phyloP scores from a whole-genome alignment of 2,113 vertebrate genomes.

The Ammodytes marinus region DNA sequence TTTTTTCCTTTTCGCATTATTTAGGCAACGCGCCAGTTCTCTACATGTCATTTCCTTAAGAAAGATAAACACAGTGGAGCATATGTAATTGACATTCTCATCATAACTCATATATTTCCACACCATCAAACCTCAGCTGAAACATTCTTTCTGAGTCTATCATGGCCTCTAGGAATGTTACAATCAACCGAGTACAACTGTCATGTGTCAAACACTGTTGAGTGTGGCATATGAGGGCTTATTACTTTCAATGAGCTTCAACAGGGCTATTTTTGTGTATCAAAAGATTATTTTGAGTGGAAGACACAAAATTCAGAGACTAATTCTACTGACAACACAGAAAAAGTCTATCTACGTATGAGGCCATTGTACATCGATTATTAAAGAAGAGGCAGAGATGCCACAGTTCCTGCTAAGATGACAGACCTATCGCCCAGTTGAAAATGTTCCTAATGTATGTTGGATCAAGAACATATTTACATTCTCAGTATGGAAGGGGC shows the following conservation, averaged over 20 bases:
- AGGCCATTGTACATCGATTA: too few relatives aligned
- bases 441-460: neutral
- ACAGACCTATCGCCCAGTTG: neutral
- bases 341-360: too few relatives aligned
- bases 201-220: neutral
- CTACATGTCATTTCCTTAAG: neutral
- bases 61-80: slow-evolving; percentile 11
- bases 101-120: slow-evolving; percentile 16
- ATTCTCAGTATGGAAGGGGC: neutral
- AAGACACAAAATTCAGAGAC: neutral
- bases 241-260: neutral
- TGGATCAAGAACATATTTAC: neutral
- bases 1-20: neutral
- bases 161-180: slow-evolving; percentile 6
- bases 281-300: too few relatives aligned
- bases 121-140: neutral
- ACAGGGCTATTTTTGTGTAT: neutral
- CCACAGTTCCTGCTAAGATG: too few relatives aligned
- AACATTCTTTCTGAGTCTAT: slow-evolving; percentile 17
- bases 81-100: slow-evolving; percentile 6
- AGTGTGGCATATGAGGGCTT: neutral
- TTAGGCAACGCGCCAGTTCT: neutral
- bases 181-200: neutral
- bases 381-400: too few relatives aligned
- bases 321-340: neutral